Base-by-base conservation (phyloP, 2,888 invertebrate species). In the Heliconius cydno region DNA sequence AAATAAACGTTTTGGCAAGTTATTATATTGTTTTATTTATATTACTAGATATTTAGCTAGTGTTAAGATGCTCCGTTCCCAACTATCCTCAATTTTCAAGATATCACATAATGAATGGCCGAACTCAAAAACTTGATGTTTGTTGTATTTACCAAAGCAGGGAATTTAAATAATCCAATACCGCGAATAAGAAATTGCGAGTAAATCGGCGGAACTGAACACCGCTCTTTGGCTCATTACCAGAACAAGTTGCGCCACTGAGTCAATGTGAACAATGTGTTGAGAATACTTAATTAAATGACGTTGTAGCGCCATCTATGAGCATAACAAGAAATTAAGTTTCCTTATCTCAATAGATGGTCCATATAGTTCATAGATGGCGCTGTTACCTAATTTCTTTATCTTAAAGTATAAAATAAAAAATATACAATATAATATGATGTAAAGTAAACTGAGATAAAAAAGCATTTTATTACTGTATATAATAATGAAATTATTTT, bases 1-100 rank as follows among this genome's bases (percentile, higher is more conserved):
- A 15, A 46, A 63, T 74, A 74, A 74, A 74, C 22, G 38, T 38
- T n/a, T 38, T 38, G 60, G 60, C 25, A 38, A n/a, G 34, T 25
- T 12, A 74, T 34, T 34, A 1, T 63, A 10, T 57, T 76, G 9
- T 57, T 63, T 74, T 41, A 74, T 74, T 74, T 63, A 0, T 52
- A 63, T 25, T 63, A 63, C 1, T n/a, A 60, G 60, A n/a, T 60
- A n/a, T 46, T 46, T 46, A 15, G 46, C 15, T 46, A 46, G 46
- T 46, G 15, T 15, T 15, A 6, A 46, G 15, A 46, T 5, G 1
- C 15, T 46, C 46, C 5, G 46, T 46, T 15, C 15, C 46, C 46
- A 15, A 46, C 5, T 46, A 15, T 46, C 46, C 1, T 0, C 15
- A 15, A 46, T 15, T 46, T 41, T 41, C 41, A 41, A 41, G 6